Evolutionary conservation across 2,888 invertebrate species (phyloP).

Genomic region (Eutolmus rufibarbis): DNA sequence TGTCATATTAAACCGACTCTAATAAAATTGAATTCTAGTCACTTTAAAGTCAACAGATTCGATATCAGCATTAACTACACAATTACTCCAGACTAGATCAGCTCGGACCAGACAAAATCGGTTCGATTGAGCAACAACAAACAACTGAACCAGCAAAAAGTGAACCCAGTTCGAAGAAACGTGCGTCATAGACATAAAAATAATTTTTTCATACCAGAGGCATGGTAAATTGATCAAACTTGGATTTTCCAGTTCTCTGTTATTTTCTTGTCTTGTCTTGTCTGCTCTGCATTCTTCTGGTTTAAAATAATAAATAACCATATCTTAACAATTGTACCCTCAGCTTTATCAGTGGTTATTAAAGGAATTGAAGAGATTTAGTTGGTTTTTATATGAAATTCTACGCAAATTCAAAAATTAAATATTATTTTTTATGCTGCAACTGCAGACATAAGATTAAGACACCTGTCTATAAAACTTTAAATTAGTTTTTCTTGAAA

Average conservation of each 20-base stretch:
- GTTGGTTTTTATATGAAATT: background rate
- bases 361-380: background rate
- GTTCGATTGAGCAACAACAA: background rate
- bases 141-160: background rate
- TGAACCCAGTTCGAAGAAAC: background rate
- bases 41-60: background rate
- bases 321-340: background rate
- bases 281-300: background rate
- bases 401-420: background rate
- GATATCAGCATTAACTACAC: background rate
- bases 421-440: no score
- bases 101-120: background rate
- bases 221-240: background rate
- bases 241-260: background rate
- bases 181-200: background rate
- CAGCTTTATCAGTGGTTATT: background rate
- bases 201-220: background rate
- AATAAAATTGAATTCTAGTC: background rate
- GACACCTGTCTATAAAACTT: no score
- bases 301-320: background rate
- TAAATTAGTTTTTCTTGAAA: no score
- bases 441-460: no score
- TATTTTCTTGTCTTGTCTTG: background rate
- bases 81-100: background rate
- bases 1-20: background rate